These are phyloP conservation scores for Tromatobia lineatoria DNA, from an alignment of 2,888 invertebrate species.

Conservation along the genomic window DNA sequence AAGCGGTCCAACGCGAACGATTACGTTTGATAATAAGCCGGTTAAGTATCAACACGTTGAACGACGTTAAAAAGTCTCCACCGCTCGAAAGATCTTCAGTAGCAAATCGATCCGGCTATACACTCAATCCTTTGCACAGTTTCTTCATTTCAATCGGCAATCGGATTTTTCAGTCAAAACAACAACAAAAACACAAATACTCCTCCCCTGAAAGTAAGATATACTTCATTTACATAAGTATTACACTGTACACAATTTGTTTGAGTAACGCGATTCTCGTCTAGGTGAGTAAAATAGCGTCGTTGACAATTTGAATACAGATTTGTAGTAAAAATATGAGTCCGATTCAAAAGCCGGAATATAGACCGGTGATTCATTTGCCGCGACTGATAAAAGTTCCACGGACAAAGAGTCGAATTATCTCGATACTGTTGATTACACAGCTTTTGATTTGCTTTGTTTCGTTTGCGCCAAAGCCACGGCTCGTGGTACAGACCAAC, in stretches of 20 bases:
- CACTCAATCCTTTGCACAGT: constrained; percentile 11
- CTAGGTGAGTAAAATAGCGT: constrained; percentile 26
- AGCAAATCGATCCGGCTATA: constrained; percentile 15
- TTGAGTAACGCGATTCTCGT: constrained; percentile 4
- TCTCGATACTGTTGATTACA: constrained; percentile 4
- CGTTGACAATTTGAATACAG: constrained; percentile 4
- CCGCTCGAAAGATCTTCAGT: constrained; percentile 29
- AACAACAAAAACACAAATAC: neutral
- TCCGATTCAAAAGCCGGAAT: neutral
- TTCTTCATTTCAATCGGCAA: constrained; percentile 16
- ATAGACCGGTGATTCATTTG: neutral
- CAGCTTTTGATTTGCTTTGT: constrained; percentile 61
- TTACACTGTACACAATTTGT: constrained; percentile 7
- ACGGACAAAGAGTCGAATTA: constrained; percentile 15
- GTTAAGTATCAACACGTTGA: neutral
- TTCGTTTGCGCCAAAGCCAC: constrained; percentile 57
- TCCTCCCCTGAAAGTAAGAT: neutral
- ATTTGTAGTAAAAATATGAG: constrained; percentile 11
- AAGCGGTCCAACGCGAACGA: neutral
- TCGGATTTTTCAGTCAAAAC: neutral
- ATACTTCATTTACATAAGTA: neutral
- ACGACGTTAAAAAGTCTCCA: constrained; percentile 1
- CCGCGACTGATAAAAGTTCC: neutral
- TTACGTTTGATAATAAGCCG: neutral
- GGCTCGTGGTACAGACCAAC: constrained; percentile 75